phyloP scores from a whole-genome alignment of 2,113 vertebrate genomes.

The Trogon surrucura region DNA sequence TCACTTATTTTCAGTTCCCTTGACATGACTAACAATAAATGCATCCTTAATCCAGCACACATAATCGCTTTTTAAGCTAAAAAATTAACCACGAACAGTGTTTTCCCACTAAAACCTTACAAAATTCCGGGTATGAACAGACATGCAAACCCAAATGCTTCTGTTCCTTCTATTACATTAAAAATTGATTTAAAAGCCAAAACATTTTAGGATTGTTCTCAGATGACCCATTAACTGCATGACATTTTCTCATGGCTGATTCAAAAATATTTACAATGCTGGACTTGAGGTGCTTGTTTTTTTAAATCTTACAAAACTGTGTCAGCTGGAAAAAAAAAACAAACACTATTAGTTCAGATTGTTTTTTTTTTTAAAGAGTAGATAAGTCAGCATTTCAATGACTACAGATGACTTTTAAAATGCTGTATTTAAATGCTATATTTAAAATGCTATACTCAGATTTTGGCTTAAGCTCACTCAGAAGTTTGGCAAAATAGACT shows the following conservation, averaged over 20 bases:
- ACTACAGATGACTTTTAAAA: accelerated
- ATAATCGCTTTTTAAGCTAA: neutral
- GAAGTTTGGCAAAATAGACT: neutral
- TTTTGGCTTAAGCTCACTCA: neutral
- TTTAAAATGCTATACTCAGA: neutral
- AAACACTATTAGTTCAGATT: neutral
- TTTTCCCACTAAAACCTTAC: neutral
- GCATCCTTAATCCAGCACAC: neutral
- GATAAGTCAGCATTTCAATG: neutral
- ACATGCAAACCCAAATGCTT: neutral
- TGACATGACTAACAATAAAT: neutral
- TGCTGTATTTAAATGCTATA: no score
- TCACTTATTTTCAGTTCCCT: neutral
- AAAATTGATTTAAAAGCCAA: neutral
- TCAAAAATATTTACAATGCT: neutral
- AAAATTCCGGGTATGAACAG: neutral
- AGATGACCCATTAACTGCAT: neutral
- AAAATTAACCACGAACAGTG: neutral
- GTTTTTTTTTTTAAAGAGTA: neutral
- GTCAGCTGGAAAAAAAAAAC: neutral
- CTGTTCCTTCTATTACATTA: neutral
- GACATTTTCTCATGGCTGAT: neutral
- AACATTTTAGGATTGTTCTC: neutral
- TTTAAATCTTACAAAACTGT: neutral
- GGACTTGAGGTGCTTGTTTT: neutral